Evolutionary conservation across 2,797 vertebrate genomes (phyloP).

Genomic region (Parauchenoglanis punctatus): DNA sequence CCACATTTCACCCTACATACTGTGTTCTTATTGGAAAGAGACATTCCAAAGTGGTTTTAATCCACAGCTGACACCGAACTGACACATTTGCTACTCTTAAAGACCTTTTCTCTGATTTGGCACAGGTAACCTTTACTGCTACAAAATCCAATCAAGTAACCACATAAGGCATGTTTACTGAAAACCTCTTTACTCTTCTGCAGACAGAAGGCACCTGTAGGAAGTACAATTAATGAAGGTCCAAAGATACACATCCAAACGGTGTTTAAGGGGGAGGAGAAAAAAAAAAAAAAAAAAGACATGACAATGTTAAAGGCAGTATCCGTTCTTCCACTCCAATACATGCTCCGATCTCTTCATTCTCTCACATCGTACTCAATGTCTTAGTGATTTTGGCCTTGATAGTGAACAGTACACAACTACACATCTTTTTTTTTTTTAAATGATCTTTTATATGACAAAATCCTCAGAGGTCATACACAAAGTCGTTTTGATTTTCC

Average conservation of each 20-base stretch:
- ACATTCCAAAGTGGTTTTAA: background rate
- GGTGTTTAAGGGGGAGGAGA: background rate
- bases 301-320: conserved; percentile 33
- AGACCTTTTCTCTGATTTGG: background rate
- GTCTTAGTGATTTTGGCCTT: conserved; percentile 14
- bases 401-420: background rate
- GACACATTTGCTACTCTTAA: background rate
- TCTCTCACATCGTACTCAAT: background rate
- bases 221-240: conserved; percentile 44
- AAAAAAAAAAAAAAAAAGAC: background rate
- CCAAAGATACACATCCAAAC: conserved; percentile 22
- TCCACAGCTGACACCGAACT: background rate
- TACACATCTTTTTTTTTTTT: background rate
- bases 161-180: conserved; percentile 11
- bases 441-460: background rate
- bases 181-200: conserved; percentile 58
- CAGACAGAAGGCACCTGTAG: conserved; percentile 69
- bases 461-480: conserved; percentile 54
- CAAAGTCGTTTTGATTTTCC: conserved; percentile 23
- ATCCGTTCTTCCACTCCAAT: background rate
- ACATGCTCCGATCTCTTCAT: conserved; percentile 13
- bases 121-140: background rate
- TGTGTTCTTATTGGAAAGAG: background rate
- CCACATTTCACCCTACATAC: background rate
- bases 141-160: conserved; percentile 13